Evolutionary conservation across 2,888 invertebrate genomes (phyloP).

Genomic region (Oscheius sp.): DNA sequence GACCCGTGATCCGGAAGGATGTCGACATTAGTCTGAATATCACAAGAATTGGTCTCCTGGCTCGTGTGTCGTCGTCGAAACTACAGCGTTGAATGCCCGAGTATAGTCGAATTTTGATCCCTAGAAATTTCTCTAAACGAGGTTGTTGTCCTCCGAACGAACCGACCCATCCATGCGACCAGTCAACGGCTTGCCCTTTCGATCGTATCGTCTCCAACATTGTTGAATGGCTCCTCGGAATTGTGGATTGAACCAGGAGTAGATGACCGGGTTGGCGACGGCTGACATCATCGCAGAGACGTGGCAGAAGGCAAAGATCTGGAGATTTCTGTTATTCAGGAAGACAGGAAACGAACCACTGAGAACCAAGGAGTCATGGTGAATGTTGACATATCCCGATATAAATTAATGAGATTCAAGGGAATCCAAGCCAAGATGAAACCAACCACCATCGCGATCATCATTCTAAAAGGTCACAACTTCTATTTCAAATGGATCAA

Average conservation of each 20-base stretch:
- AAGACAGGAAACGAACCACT: conserved; percentile 7
- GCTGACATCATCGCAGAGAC: conserved; percentile 70
- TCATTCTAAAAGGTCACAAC: conserved; percentile 60
- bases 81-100: conserved; percentile 23
- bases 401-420: conserved; percentile 68
- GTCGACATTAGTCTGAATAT: neutral
- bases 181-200: conserved; percentile 4
- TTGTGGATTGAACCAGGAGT: conserved; percentile 71
- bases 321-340: conserved; percentile 22
- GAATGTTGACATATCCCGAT: conserved; percentile 59
- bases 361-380: conserved; percentile 48
- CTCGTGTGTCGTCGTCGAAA: neutral
- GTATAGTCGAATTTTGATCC: conserved; percentile 12
- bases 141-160: neutral
- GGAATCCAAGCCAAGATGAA: conserved; percentile 72
- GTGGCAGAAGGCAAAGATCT: conserved; percentile 68
- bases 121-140: conserved; percentile 11
- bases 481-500: neutral
- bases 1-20: too few relatives aligned
- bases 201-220: conserved; percentile 10
- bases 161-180: conserved; percentile 9
- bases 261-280: conserved; percentile 69
- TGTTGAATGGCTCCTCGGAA: conserved; percentile 58
- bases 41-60: conserved; percentile 32
- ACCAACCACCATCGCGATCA: conserved; percentile 70